A percentile compares a stretch with the other conserved stretches of the same genome.
Evolutionary conservation across 2,113 vertebrate species (phyloP).

Genomic region (Xenus cinereus): DNA sequence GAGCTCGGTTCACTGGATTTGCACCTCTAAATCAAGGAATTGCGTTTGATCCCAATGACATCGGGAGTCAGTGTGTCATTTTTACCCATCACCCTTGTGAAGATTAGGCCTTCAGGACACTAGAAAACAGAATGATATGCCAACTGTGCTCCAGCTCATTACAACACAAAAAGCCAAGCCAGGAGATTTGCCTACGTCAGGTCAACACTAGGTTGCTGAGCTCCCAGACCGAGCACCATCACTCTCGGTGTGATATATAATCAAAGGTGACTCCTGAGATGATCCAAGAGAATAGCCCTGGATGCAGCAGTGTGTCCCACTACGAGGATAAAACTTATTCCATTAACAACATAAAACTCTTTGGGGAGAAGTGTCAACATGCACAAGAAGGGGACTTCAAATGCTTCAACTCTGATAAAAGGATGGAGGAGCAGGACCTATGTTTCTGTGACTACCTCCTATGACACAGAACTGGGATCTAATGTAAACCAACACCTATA

Average conservation of each 20-base stretch:
- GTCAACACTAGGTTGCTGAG: neutral
- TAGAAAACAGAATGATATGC: neutral
- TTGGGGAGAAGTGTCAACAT: neutral
- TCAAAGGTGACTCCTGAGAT: neutral
- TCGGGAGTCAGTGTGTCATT: neutral
- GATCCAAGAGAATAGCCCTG: neutral
- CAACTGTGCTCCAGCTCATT: neutral
- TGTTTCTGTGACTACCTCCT: neutral
- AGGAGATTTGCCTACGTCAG: neutral
- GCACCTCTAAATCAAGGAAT: neutral
- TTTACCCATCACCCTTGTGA: neutral
- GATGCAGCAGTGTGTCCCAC: neutral
- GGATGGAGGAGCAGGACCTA: neutral
- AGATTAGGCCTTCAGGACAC: neutral
- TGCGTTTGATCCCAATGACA: neutral
- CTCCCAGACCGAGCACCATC: neutral
- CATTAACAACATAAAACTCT: neutral
- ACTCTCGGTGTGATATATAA: rapidly evolving
- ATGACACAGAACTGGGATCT: neutral
- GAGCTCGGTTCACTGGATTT: neutral
- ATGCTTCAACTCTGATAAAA: neutral
- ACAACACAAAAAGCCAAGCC: neutral
- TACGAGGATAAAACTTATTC: neutral
- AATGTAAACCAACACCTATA: neutral
- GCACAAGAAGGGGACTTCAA: neutral